Evolutionary conservation across 1,140 invertebrate genomes (phyloP).

Genomic region (Caenorhabditis latens): DNA sequence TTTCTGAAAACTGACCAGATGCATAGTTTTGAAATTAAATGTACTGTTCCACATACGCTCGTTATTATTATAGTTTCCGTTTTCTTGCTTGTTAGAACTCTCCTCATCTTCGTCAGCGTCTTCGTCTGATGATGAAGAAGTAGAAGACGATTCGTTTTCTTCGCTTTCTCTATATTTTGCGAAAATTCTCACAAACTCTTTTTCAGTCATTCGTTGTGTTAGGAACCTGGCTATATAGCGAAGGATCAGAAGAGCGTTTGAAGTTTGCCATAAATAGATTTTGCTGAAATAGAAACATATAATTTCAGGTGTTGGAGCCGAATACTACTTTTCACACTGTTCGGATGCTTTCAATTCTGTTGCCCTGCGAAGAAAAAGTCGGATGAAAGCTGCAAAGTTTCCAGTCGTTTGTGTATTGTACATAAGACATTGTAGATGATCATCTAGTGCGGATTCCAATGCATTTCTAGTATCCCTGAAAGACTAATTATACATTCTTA

Average conservation of each 20-base stretch:
- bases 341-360: slow-evolving; percentile 86
- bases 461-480: slow-evolving; percentile 85
- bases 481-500: background rate
- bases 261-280: slow-evolving; percentile 92
- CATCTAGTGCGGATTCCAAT: slow-evolving; percentile 85
- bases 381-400: slow-evolving; percentile 88
- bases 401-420: slow-evolving; percentile 87
- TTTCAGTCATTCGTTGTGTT: slow-evolving; percentile 82
- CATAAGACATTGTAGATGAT: slow-evolving; percentile 84
- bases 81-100: slow-evolving; percentile 13
- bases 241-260: slow-evolving; percentile 92
- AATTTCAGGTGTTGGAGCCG: slow-evolving; percentile 60
- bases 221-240: slow-evolving; percentile 90
- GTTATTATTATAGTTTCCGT: slow-evolving; percentile 30
- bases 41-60: background rate
- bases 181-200: slow-evolving; percentile 77
- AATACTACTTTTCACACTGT: slow-evolving; percentile 86
- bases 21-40: background rate
- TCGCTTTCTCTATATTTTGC: slow-evolving; percentile 40
- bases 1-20: slow-evolving; percentile 18
- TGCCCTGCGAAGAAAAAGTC: slow-evolving; percentile 86
- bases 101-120: slow-evolving; percentile 56
- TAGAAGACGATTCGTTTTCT: slow-evolving; percentile 1
- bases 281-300: slow-evolving; percentile 82
- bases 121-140: slow-evolving; percentile 53